Base-by-base conservation (phyloP, 2,797 vertebrate species). In the Halcyon chelicuti region DNA sequence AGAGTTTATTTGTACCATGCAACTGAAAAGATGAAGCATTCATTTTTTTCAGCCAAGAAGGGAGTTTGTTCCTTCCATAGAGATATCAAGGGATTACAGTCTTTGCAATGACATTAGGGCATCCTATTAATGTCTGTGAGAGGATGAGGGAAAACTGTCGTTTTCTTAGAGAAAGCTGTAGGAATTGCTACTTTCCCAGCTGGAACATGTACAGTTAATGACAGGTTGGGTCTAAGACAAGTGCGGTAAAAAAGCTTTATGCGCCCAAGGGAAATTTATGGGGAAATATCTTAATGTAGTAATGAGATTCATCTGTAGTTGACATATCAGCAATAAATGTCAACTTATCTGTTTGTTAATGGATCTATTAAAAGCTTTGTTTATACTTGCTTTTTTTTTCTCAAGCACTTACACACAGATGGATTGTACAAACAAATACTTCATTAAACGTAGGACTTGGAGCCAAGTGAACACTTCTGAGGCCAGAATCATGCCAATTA, bases 401-500 rank as follows among this genome's bases (percentile, higher is more conserved):
- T 80, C 47, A 26, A 88, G 88, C 83, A 92, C 86, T 94, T 91
- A 91, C 46, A 92, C 54, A 78, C 91, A 95, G 95, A 95, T 93
- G 90, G 93, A 94, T 95, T 94, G 80, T 94, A 73, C 88, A 96
- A 96, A 96, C 86, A 93, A 97, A 97, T 86, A 93, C 79, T 95
- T 97, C 66, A 96, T 96, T 93, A 96, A 95, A 92, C 1, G 1
- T 35, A 52, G 73, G 55, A 88, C 83, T 76, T 0, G 0, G 54
- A 93, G 95, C 93, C 94, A 97, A 90, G 51, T 19, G 80, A 94
- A 95, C n/a, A 55, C n/a, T 93, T 92, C 17, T 31, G 51, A 84
- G 66, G 63, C 73, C 83, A 96, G 90, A 92, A 90, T 84, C 33
- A 78, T 52, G 83, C 94, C 88, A 93, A 86, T 95, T 96, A 96